Conservation (phyloP, 2,888 invertebrate genomes). For the Drosophila robusta region DNA sequence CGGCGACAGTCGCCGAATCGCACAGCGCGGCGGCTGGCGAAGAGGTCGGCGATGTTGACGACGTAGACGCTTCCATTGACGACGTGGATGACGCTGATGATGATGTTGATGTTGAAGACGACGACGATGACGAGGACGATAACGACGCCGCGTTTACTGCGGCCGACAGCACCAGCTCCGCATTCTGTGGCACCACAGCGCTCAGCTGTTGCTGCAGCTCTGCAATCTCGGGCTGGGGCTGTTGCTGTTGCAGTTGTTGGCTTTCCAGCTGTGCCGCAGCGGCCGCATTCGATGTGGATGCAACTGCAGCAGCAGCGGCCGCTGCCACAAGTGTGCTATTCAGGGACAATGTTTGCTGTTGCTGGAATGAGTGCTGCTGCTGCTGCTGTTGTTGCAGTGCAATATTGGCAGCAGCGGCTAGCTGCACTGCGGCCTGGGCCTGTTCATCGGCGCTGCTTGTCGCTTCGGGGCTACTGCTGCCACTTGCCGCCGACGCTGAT, state of each 20-base stretch:
- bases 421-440: slow-evolving; percentile 77
- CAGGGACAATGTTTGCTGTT: slow-evolving; percentile 83
- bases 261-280: slow-evolving; percentile 70
- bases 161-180: slow-evolving; percentile 82
- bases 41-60: slow-evolving; percentile 58
- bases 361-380: slow-evolving; percentile 84
- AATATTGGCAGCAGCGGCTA: slow-evolving; percentile 82
- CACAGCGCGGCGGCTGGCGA: slow-evolving; percentile 52
- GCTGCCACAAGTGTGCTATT: slow-evolving; percentile 79
- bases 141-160: slow-evolving; percentile 60
- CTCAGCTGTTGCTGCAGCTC: slow-evolving; percentile 78
- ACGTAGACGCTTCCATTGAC: slow-evolving; percentile 67
- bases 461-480: slow-evolving; percentile 66
- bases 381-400: slow-evolving; percentile 83
- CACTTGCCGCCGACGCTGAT: slow-evolving; percentile 75
- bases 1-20: slow-evolving; percentile 79
- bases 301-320: slow-evolving; percentile 76
- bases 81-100: slow-evolving; percentile 59
- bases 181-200: slow-evolving; percentile 75
- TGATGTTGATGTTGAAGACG: slow-evolving; percentile 62
- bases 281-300: slow-evolving; percentile 74
- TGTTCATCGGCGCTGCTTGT: slow-evolving; percentile 74
- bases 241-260: slow-evolving; percentile 47
- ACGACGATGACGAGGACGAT: slow-evolving; percentile 64
- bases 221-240: slow-evolving; percentile 69